Evolutionary conservation across 2,888 invertebrate species (phyloP), one percentile per base, ranked within the genome.

Genomic region (Plebejus melissa): DNA sequence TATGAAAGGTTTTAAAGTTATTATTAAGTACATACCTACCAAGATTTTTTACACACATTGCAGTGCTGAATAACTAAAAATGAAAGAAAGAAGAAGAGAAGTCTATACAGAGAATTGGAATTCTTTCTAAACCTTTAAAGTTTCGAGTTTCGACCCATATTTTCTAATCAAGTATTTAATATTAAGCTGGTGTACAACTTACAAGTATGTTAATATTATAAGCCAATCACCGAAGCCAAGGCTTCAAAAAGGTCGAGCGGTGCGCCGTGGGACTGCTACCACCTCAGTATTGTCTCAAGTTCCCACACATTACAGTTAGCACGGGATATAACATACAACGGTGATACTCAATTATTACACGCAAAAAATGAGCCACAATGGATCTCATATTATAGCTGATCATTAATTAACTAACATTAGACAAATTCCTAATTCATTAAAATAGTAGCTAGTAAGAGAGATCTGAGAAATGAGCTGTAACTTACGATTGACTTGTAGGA

Each of bases 251-350:
- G 65, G 65, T 65, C 65, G 65, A 28, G 60, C n/a, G 28, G 7
- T 4, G 65, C 32, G 32, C 65, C 65, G 65, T 65, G 65, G 36
- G 65, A 65, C 1, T 32, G 65, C 65, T 36, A 28, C 65, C 32
- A 36, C 65, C 13, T 32, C 11, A 60, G 65, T 65, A 65, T 65
- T 65, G 65, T 65, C 65, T 65, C 13, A 2, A 11, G 32, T 65
- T 65, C 65, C 65, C 65, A 65, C 32, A 65, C 65, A 32, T 4
- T 65, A 65, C 65, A 65, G 65, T 65, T 65, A 65, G 32, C 22
- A 36, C 65, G 65, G 65, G 32, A 65, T 36, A 65, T 32, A 65
- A 32, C 65, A 22, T 13, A 32, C 65, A 32, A 65, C 65, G 65
- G 65, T 65, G 54, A 13, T 28, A 46, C 54, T 72, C 54, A 50